Evolutionary conservation across 2,113 vertebrate genomes (phyloP).

Genomic region (Prietella phreatophila): DNA sequence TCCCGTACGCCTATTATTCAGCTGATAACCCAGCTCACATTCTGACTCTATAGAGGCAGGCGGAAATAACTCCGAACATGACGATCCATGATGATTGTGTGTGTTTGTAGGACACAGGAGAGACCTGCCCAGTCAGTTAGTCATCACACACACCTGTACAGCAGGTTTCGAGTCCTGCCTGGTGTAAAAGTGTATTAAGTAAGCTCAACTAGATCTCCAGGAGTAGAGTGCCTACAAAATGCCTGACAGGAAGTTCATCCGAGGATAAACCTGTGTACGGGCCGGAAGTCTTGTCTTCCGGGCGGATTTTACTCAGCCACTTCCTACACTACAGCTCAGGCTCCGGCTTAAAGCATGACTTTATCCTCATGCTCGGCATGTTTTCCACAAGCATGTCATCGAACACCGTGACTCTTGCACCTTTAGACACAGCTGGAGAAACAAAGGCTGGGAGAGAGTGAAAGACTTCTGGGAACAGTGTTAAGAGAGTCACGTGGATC

Average conservation of each 20-base stretch:
- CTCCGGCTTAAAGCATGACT: too few species aligned
- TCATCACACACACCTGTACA: conserved; percentile 53
- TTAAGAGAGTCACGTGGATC: not conserved
- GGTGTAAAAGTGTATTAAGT: not conserved
- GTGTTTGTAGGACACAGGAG: not conserved
- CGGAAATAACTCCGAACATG: not conserved
- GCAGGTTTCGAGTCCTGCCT: conserved; percentile 4
- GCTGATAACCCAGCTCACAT: not conserved
- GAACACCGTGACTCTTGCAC: not conserved
- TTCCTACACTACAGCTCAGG: not conserved
- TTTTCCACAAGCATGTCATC: not conserved
- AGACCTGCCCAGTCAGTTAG: conserved; percentile 8
- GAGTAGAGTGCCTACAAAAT: not conserved
- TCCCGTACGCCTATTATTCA: too few species aligned
- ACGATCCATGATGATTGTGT: not conserved
- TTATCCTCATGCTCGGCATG: not conserved
- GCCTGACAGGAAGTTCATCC: not conserved
- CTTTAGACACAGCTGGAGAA: not conserved
- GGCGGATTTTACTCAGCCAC: not conserved
- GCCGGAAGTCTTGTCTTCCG: not conserved
- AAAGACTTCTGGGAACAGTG: too few species aligned
- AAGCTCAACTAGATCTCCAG: not conserved
- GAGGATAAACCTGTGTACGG: not conserved
- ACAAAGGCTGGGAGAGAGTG: too few species aligned
- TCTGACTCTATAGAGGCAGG: not conserved